Percentiles rank a stretch among this genome's conserved stretches.
phyloP scores from a whole-genome alignment of 1,140 invertebrate genomes.

The Mamestra configurata region DNA sequence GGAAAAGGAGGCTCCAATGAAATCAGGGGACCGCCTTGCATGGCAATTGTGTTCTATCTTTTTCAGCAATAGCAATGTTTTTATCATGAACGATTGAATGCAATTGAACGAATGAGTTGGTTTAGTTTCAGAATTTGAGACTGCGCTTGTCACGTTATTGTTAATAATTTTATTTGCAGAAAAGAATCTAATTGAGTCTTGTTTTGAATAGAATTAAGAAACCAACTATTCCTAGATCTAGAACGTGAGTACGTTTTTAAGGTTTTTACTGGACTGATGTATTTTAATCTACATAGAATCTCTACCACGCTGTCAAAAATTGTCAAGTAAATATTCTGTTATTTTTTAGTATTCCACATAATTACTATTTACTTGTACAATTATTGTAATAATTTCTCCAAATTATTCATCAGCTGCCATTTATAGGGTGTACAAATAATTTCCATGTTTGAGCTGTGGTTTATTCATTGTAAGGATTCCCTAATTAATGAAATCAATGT shows the following conservation, averaged over 20 bases:
- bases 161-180: slow-evolving; percentile 37
- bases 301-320: slow-evolving; percentile 46
- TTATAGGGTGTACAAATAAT: neutral
- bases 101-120: slow-evolving; percentile 10
- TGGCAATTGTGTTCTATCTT: too few relatives aligned
- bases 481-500: slow-evolving; percentile 49
- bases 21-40: too few relatives aligned
- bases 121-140: slow-evolving; percentile 42
- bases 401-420: neutral
- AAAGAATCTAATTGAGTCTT: slow-evolving; percentile 34
- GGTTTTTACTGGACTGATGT: neutral
- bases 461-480: slow-evolving; percentile 54
- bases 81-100: neutral
- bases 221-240: slow-evolving; percentile 2
- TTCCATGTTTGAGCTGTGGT: slow-evolving; percentile 7
- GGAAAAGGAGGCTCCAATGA: too few relatives aligned
- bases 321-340: slow-evolving; percentile 44
- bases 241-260: slow-evolving; percentile 20
- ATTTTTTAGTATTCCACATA: slow-evolving; percentile 20
- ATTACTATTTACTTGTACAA: neutral
- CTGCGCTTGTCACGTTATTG: slow-evolving; percentile 47
- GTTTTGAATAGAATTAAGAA: slow-evolving; percentile 12
- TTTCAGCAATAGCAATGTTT: too few relatives aligned
- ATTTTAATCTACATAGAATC: neutral
- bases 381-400: neutral